These are phyloP conservation scores for Leucoma salicis DNA, from an alignment of 2,888 invertebrate genomes.

Conservation along the genomic window DNA sequence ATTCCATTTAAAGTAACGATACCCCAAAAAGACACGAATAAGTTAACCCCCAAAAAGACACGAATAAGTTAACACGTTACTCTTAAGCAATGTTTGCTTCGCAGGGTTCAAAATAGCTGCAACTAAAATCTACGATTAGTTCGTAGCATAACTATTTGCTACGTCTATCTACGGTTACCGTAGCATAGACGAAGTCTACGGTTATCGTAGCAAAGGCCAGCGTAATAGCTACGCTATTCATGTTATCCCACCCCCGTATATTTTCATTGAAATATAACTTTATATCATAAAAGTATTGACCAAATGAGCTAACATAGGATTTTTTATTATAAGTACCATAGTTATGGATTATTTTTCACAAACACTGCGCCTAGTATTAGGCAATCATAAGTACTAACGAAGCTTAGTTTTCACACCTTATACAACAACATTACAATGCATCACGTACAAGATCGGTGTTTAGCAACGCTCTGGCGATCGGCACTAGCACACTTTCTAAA, in stretches of 20 bases:
- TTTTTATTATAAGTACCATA: too few relatives aligned
- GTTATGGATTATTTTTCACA: too few relatives aligned
- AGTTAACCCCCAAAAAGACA: too few relatives aligned
- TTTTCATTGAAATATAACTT: too few relatives aligned
- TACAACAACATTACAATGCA: conserved; percentile 1
- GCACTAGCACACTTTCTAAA: conserved; percentile 26
- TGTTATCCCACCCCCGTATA: too few relatives aligned
- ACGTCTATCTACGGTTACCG: conserved; percentile 23
- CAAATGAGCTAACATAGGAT: too few relatives aligned
- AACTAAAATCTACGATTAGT: not conserved
- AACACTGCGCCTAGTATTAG: too few relatives aligned
- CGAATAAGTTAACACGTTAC: too few relatives aligned
- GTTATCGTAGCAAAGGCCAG: conserved; percentile 9
- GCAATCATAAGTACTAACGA: not conserved
- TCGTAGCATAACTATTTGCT: conserved; percentile 39
- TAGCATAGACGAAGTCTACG: conserved; percentile 25
- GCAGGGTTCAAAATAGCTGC: not conserved
- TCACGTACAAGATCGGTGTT: conserved; percentile 14
- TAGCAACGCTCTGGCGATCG: conserved; percentile 18
- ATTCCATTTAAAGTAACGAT: too few relatives aligned
- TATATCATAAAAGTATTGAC: too few relatives aligned
- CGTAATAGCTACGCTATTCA: conserved; percentile 36
- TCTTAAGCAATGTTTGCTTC: too few relatives aligned
- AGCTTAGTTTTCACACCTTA: conserved; percentile 14
- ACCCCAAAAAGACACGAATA: too few relatives aligned